Percentiles rank a stretch among this genome's conserved stretches.
Evolutionary conservation across 2,888 invertebrate species (phyloP).

Genomic region (Drosophila cognata): DNA sequence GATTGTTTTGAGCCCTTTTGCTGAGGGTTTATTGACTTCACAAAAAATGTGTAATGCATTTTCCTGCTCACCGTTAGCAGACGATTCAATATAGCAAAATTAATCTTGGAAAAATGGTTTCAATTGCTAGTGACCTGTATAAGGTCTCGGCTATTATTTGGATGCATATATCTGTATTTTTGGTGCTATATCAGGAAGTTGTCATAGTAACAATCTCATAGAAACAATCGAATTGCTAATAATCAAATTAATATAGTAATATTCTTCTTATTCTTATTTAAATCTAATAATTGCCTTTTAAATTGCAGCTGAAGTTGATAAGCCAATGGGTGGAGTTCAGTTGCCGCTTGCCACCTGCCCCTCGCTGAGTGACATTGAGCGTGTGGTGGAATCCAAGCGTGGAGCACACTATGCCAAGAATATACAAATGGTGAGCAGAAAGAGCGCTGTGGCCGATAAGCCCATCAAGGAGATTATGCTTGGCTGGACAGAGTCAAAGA

Average conservation of each 20-base stretch:
- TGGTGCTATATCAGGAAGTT: background rate
- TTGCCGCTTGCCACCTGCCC: constrained; percentile 68
- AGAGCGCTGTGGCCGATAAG: constrained; percentile 42
- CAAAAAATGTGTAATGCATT: background rate
- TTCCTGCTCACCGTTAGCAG: background rate
- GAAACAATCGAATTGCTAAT: background rate
- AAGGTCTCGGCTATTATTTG: background rate
- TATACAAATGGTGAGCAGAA: constrained; percentile 48
- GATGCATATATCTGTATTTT: background rate
- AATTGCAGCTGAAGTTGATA: constrained; percentile 61
- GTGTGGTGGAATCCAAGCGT: constrained; percentile 66
- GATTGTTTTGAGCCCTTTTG: background rate
- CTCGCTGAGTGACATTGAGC: constrained; percentile 79
- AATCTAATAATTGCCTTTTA: background rate
- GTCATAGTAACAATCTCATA: background rate
- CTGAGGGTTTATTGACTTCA: background rate
- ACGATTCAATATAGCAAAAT: background rate
- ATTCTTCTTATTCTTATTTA: background rate
- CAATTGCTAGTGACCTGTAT: background rate
- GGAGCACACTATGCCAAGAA: constrained; percentile 65
- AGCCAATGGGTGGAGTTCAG: constrained; percentile 24
- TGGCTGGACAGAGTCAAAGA: constrained; percentile 77
- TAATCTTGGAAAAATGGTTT: background rate
- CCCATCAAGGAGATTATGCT: constrained; percentile 63
- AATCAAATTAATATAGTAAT: background rate